These are phyloP conservation scores for Onchidella celtica DNA, from an alignment of 2,888 invertebrate genomes.

Conservation along the genomic window DNA sequence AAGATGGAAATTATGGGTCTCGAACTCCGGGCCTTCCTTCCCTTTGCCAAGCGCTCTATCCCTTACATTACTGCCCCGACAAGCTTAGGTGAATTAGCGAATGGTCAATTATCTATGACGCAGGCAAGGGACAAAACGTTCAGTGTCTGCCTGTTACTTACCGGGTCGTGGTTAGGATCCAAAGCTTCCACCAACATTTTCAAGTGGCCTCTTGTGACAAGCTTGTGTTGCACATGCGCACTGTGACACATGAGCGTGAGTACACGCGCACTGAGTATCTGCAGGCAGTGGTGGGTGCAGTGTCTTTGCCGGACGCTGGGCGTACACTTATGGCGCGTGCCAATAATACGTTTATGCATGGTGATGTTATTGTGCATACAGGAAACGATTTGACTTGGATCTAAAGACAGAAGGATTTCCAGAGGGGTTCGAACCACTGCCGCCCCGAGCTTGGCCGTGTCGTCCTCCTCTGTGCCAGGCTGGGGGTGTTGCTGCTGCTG, in stretches of 20 bases:
- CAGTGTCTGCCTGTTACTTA: constrained; percentile 80
- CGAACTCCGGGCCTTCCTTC: too few species aligned
- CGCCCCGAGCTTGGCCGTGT: constrained; percentile 30
- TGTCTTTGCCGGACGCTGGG: constrained; percentile 84
- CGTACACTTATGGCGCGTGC: constrained; percentile 83
- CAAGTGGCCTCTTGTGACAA: constrained; percentile 83
- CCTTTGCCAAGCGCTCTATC: too few species aligned
- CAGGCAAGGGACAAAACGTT: too few species aligned
- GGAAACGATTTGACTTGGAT: constrained; percentile 82
- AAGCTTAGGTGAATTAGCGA: too few species aligned
- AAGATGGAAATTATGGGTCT: too few species aligned
- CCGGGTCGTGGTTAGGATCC: constrained; percentile 85
- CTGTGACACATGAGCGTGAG: constrained; percentile 84
- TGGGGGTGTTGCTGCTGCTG: constrained; percentile 54
- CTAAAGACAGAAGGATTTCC: constrained; percentile 75
- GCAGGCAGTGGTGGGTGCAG: constrained; percentile 84
- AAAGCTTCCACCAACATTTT: constrained; percentile 84
- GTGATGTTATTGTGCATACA: constrained; percentile 84
- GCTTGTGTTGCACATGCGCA: constrained; percentile 82
- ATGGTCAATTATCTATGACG: too few species aligned
- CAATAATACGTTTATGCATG: constrained; percentile 84
- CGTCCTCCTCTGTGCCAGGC: constrained; percentile 54
- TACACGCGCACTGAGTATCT: constrained; percentile 84
- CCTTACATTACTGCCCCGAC: too few species aligned
- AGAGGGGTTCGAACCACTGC: constrained; percentile 69